Conservation (phyloP, 2,888 invertebrate genomes). For the Erebia epiphron region DNA sequence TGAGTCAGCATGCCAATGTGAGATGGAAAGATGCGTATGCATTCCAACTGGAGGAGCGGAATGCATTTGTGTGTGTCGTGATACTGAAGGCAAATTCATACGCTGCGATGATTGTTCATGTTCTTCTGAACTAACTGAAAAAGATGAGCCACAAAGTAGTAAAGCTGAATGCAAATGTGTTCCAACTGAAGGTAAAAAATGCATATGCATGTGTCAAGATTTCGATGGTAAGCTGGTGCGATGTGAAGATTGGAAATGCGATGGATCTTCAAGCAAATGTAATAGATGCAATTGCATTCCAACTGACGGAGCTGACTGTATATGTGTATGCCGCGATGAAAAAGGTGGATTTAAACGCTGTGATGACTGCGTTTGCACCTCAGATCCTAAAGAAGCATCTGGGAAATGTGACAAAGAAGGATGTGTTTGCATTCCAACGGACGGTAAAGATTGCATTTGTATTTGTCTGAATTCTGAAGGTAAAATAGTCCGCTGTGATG, state of each 20-base stretch:
- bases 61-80: slow-evolving; percentile 10
- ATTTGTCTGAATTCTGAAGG: slow-evolving; percentile 35
- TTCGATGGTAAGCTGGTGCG: slow-evolving; percentile 40
- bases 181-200: slow-evolving; percentile 35
- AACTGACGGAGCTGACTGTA: slow-evolving; percentile 43
- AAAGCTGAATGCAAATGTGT: slow-evolving; percentile 11
- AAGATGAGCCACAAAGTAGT: neutral
- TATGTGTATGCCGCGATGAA: slow-evolving; percentile 43
- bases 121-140: neutral
- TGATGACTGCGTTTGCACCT: slow-evolving; percentile 46
- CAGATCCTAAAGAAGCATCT: slow-evolving; percentile 3
- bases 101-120: slow-evolving; percentile 11
- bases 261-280: slow-evolving; percentile 6
- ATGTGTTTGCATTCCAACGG: slow-evolving; percentile 39
- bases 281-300: slow-evolving; percentile 46
- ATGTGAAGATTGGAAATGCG: slow-evolving; percentile 50
- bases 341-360: slow-evolving; percentile 45
- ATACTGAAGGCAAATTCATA: slow-evolving; percentile 1
- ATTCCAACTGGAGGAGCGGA: slow-evolving; percentile 4
- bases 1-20: slow-evolving; percentile 23
- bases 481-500: slow-evolving; percentile 38
- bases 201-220: slow-evolving; percentile 44
- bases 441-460: slow-evolving; percentile 42
- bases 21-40: slow-evolving; percentile 6
- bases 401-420: slow-evolving; percentile 10